phyloP scores from a whole-genome alignment of 2,888 invertebrate species.

The Noctuana brunneofusca region DNA sequence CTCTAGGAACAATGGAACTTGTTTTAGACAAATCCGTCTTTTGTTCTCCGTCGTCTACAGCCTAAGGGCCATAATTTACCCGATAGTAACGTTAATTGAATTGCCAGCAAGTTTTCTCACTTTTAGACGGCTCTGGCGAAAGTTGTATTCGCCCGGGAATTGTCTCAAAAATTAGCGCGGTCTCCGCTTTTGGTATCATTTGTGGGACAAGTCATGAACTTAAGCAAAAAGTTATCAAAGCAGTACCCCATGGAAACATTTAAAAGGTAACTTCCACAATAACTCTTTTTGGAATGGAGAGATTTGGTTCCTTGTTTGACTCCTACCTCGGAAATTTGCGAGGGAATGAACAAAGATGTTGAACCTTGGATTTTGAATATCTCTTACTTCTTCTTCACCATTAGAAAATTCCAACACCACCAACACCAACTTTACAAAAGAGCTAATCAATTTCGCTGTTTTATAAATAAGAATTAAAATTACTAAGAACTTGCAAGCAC shows the following conservation, averaged over 20 bases:
- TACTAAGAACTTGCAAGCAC: too few relatives aligned
- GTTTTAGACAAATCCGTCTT: conserved; percentile 15
- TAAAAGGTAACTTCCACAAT: neutral
- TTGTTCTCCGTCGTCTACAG: conserved; percentile 17
- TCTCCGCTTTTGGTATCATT: conserved; percentile 26
- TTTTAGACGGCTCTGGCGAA: conserved; percentile 36
- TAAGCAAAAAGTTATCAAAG: neutral
- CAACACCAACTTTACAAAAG: too few relatives aligned
- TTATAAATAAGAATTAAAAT: too few relatives aligned
- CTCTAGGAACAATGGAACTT: conserved; percentile 6
- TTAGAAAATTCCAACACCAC: too few relatives aligned
- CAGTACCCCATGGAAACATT: neutral
- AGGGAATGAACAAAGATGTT: too few relatives aligned
- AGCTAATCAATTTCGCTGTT: too few relatives aligned
- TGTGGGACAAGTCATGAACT: conserved; percentile 35
- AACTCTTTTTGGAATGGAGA: too few relatives aligned
- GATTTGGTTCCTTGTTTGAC: too few relatives aligned
- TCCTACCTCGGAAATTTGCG: too few relatives aligned
- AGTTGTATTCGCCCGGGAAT: conserved; percentile 42
- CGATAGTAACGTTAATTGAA: conserved; percentile 39
- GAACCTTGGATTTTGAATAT: too few relatives aligned
- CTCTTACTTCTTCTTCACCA: too few relatives aligned
- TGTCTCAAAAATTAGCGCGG: conserved; percentile 50
- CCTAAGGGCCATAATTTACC: conserved; percentile 35
- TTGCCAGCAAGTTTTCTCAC: conserved; percentile 36